Percentiles rank a stretch among this genome's conserved stretches.
These are phyloP conservation scores for Microctonus hyperodae DNA, from an alignment of 2,888 invertebrate genomes.

Conservation along the genomic window DNA sequence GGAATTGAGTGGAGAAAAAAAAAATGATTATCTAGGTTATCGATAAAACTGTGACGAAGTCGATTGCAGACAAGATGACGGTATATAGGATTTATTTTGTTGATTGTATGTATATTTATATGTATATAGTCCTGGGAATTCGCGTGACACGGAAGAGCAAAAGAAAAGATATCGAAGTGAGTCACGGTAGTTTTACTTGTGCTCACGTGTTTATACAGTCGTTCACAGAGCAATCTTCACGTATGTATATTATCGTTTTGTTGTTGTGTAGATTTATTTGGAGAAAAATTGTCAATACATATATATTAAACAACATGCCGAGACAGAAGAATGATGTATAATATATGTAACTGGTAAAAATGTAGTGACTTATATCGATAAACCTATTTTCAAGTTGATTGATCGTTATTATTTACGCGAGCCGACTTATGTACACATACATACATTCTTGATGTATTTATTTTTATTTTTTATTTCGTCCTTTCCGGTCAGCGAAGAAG, in stretches of 20 bases:
- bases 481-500: neutral
- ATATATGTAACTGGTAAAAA: neutral
- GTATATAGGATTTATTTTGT: neutral
- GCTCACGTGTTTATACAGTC: conserved; percentile 7
- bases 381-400: conserved; percentile 16
- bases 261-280: neutral
- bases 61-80: neutral
- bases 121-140: conserved; percentile 9
- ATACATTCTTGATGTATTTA: neutral
- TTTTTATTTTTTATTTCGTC: neutral
- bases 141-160: conserved; percentile 21
- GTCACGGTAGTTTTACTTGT: conserved; percentile 14
- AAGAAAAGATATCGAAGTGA: conserved; percentile 19
- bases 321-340: conserved; percentile 28
- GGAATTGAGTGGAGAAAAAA: neutral
- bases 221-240: neutral
- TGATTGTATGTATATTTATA: too few species aligned
- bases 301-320: conserved; percentile 49
- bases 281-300: conserved; percentile 3
- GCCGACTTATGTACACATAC: neutral
- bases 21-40: conserved; percentile 20
- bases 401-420: neutral
- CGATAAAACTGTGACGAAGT: conserved; percentile 17
- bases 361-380: conserved; percentile 17
- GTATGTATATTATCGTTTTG: neutral